phyloP scores from a whole-genome alignment of 23 tunicate species.

The Phallusia fumigata region DNA sequence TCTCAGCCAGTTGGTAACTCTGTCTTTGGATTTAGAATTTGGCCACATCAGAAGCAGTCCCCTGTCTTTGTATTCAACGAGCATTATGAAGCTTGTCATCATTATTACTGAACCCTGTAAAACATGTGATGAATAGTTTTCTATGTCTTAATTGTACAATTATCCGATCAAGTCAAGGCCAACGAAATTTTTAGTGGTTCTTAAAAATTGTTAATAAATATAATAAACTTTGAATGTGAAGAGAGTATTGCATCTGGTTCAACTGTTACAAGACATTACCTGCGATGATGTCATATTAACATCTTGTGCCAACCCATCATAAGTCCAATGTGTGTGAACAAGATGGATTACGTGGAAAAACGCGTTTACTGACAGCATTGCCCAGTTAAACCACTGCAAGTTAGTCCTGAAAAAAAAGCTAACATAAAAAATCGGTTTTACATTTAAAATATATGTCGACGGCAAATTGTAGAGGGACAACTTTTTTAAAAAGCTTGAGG shows the following conservation, averaged over 20 bases:
- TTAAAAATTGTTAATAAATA: too few relatives aligned
- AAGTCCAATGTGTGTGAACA: slow-evolving; percentile 96
- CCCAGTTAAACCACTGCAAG: slow-evolving; percentile 91
- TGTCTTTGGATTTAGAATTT: slow-evolving; percentile 77
- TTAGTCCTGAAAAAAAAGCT: slow-evolving; percentile 34
- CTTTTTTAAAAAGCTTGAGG: too few relatives aligned
- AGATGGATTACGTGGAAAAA: slow-evolving; percentile 84
- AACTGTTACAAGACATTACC: slow-evolving; percentile 19
- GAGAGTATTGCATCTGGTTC: too few relatives aligned
- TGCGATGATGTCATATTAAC: slow-evolving; percentile 82
- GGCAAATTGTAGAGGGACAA: neutral
- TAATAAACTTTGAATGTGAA: too few relatives aligned
- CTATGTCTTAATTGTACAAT: too few relatives aligned
- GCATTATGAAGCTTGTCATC: slow-evolving; percentile 78
- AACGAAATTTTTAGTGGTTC: too few relatives aligned
- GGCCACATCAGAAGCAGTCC: slow-evolving; percentile 97
- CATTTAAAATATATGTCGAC: neutral
- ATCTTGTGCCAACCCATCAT: slow-evolving; percentile 95
- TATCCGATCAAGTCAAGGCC: too few relatives aligned
- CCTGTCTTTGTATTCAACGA: slow-evolving; percentile 90
- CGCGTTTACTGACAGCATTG: slow-evolving; percentile 67
- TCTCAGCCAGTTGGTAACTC: slow-evolving; percentile 57
- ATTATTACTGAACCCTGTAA: slow-evolving; percentile 93
- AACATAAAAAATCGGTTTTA: neutral
- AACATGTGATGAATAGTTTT: too few relatives aligned